These are phyloP conservation scores for Babylonia areolata DNA, from an alignment of 1,140 invertebrate genomes.

Conservation along the genomic window DNA sequence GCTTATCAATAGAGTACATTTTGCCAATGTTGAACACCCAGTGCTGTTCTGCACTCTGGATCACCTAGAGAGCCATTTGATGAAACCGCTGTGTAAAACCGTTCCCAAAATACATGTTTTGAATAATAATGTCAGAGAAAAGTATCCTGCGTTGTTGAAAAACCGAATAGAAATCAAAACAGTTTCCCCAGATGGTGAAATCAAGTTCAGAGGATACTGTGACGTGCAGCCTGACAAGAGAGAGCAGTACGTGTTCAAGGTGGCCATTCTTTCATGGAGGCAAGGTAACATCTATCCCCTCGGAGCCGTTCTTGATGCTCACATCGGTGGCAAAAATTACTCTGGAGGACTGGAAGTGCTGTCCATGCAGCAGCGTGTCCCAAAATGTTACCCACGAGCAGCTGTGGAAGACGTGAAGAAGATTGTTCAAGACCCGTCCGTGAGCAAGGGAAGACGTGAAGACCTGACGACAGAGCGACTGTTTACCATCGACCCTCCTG, in stretches of 20 bases:
- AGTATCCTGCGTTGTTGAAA: constrained; percentile 14
- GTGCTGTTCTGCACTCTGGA: constrained; percentile 65
- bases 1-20: constrained; percentile 48
- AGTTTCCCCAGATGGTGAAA: constrained; percentile 28
- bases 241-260: constrained; percentile 52
- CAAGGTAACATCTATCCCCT: constrained; percentile 48
- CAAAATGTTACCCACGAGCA: constrained; percentile 26
- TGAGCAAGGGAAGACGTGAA: constrained; percentile 74
- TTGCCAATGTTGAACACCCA: constrained; percentile 48
- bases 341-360: constrained; percentile 48
- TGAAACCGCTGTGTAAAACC: constrained; percentile 66
- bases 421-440: neutral
- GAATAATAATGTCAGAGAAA: constrained; percentile 37
- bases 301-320: constrained; percentile 50
- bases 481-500: constrained; percentile 97
- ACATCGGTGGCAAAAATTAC: constrained; percentile 42
- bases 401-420: constrained; percentile 9
- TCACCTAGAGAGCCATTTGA: constrained; percentile 55
- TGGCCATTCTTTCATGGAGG: constrained; percentile 50
- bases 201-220: constrained; percentile 32
- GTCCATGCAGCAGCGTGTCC: constrained; percentile 48
- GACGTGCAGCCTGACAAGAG: constrained; percentile 40
- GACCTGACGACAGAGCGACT: constrained; percentile 84
- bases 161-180: constrained; percentile 43
- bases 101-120: constrained; percentile 67